Evolutionary conservation across 2,113 vertebrate genomes (phyloP).

Genomic region (Cyanistes caeruleus): DNA sequence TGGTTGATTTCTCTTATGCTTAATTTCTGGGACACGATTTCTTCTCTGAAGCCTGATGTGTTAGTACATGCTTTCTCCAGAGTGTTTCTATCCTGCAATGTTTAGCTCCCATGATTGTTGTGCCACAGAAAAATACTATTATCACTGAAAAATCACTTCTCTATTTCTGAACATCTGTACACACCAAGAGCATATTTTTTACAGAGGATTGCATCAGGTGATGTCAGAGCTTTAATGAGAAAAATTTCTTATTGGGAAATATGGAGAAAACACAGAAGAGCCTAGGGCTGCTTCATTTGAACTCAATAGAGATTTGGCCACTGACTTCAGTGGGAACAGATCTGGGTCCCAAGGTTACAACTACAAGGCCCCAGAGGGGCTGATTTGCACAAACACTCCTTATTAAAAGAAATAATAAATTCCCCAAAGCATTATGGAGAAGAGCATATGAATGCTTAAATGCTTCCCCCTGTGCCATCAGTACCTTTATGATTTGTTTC

Average conservation of each 20-base stretch:
- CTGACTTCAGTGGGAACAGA: background rate
- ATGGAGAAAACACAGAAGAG: background rate
- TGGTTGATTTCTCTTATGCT: background rate
- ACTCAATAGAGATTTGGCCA: background rate
- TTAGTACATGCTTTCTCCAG: background rate
- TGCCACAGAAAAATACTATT: background rate
- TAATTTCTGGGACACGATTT: background rate
- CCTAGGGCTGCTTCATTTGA: background rate
- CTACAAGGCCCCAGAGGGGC: background rate
- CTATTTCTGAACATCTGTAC: background rate
- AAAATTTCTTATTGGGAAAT: background rate
- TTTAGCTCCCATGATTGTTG: background rate
- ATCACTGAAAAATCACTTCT: background rate
- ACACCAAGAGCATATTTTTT: slow-evolving; percentile 22
- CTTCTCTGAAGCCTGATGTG: background rate
- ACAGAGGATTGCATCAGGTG: slow-evolving; percentile 64
- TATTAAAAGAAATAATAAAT: background rate
- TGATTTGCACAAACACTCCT: slow-evolving; percentile 1
- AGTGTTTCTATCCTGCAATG: background rate
- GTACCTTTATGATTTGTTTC: background rate
- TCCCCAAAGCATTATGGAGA: background rate
- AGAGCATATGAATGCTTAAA: background rate
- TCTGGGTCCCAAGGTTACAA: background rate
- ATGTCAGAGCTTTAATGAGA: slow-evolving; percentile 45
- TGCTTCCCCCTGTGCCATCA: background rate